Evolutionary conservation across 2,888 invertebrate species (phyloP), one percentile per base, ranked within the genome.

Genomic region (Parochlus steinenii): DNA sequence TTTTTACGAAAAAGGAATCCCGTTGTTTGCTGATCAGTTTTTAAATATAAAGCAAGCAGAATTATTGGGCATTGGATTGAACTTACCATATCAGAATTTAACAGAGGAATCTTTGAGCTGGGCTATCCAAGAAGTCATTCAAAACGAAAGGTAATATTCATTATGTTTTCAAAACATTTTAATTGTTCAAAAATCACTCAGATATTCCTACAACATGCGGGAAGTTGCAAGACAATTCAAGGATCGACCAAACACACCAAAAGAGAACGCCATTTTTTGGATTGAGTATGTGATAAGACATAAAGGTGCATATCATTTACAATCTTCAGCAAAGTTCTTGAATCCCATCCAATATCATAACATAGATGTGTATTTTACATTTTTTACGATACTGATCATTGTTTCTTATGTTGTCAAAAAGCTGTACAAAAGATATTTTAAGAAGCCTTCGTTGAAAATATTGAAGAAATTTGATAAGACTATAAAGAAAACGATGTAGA

Each of bases 211-310:
- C n/a, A n/a, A n/a, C n/a, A n/a, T n/a, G n/a, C n/a, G n/a, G n/a
- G n/a, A n/a, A 37, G 41, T 58, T 7, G 58, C 60, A 3, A 47
- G 44, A 16, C 43, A 56, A 28, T 64, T 58, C 46, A 48, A 50
- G 25, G 64, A 65, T 44, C 52, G 61, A 34, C 63, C 61, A 1
- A 44, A 59, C 44, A 51, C 55, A 3, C 58, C 65, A 3, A 43
- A 62, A 42, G 62, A 64, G n/a, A 61, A 59, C 5, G 63, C 65
- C 12, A 52, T 60, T n/a, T 65, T 58, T 46, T 65, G 64, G 65
- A 53, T 62, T 8, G 65, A 67, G 47, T 64, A 65, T 45, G 58
- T 63, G 2, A 54, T 44, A 3, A 43, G 48, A 33, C 45, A 53
- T 39, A 41, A 47, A 22, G 46, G 47, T 15, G 49, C 49, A 2